Percentiles rank a stretch among this genome's conserved stretches.
Conservation (phyloP, 2,888 invertebrate species). For the Lithophane semibrunnea region DNA sequence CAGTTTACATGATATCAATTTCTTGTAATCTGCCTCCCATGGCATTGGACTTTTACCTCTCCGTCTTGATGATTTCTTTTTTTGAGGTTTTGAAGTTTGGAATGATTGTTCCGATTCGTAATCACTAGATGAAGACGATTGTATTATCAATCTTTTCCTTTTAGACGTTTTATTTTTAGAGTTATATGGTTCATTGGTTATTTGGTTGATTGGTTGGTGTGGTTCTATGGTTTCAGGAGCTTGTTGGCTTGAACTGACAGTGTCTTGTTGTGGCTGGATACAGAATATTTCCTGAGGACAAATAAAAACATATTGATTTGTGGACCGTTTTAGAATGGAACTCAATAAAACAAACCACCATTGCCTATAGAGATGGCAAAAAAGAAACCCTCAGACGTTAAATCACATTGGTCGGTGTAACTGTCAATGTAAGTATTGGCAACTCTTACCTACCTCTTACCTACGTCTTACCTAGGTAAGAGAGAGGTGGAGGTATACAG, state of each 20-base stretch:
- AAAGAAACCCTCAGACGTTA: not conserved
- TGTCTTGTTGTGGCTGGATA: slow-evolving; percentile 64
- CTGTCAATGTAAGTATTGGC: not conserved
- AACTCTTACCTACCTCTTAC: not conserved
- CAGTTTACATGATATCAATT: slow-evolving; percentile 71
- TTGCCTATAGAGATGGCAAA: not conserved
- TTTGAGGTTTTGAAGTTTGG: slow-evolving; percentile 17
- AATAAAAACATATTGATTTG: slow-evolving; percentile 2
- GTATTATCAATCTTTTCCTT: slow-evolving; percentile 30
- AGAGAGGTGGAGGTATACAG: not conserved
- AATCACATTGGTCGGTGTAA: not conserved
- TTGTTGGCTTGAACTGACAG: slow-evolving; percentile 69
- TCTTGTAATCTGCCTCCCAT: slow-evolving; percentile 71
- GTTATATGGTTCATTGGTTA: not conserved
- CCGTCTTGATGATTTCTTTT: slow-evolving; percentile 11
- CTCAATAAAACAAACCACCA: not conserved
- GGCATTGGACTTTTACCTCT: slow-evolving; percentile 22
- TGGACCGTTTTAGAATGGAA: not conserved
- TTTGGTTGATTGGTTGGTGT: not conserved
- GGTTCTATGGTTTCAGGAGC: slow-evolving; percentile 30
- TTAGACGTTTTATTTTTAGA: slow-evolving; percentile 26
- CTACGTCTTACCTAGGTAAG: not conserved
- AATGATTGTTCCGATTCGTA: slow-evolving; percentile 44
- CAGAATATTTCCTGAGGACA: slow-evolving; percentile 38
- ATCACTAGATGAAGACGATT: slow-evolving; percentile 45